Percentiles rank a stretch among this genome's conserved stretches.
Evolutionary conservation across 1,140 invertebrate genomes (phyloP).

Genomic region (Drosophila arawakana): DNA sequence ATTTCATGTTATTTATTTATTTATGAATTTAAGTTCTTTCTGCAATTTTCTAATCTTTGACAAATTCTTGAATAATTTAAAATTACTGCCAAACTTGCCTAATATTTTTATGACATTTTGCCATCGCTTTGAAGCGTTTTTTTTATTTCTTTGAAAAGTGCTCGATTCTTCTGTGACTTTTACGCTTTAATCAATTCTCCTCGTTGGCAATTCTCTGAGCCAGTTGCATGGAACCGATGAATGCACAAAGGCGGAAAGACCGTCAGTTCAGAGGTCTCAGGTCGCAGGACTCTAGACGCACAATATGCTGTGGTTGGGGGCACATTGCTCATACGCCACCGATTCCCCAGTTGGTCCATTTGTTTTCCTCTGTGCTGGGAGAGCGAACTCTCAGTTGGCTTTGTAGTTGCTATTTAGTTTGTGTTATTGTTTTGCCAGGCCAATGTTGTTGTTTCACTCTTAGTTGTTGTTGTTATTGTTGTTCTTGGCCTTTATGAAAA

Average conservation of each 20-base stretch:
- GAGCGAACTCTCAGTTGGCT: conserved; percentile 4
- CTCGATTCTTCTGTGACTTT: background rate
- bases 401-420: conserved; percentile 32
- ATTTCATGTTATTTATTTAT: too few relatives aligned
- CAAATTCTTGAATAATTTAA: too few relatives aligned
- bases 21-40: too few relatives aligned
- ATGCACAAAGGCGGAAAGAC: background rate
- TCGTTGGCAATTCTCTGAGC: conserved; percentile 27
- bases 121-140: background rate
- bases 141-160: background rate
- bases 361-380: conserved; percentile 23
- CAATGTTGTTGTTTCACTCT: background rate
- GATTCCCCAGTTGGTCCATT: conserved; percentile 65
- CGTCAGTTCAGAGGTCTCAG: background rate
- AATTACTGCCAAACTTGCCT: too few relatives aligned
- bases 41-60: too few relatives aligned
- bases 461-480: conserved; percentile 26
- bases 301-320: conserved; percentile 46
- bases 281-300: conserved; percentile 46
- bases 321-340: conserved; percentile 70
- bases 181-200: conserved; percentile 7
- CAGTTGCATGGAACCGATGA: background rate
- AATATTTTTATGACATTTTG: too few relatives aligned
- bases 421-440: conserved; percentile 39
- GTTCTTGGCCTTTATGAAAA: conserved; percentile 65